Evolutionary conservation across 2,888 invertebrate species (phyloP).

Genomic region (Rhopalosiphum nymphaeae): DNA sequence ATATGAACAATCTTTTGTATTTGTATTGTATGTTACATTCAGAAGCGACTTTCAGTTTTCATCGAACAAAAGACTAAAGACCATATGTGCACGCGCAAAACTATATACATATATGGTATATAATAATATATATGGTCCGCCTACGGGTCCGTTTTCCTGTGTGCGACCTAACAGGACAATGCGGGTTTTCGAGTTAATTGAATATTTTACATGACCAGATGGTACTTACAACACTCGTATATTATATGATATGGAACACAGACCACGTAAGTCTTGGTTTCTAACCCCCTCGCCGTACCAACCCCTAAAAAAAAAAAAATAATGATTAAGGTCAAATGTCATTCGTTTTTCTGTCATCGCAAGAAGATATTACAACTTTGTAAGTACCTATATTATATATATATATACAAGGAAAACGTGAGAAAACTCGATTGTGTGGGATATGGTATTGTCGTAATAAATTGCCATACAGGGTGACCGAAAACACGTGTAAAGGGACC

Average conservation of each 20-base stretch:
- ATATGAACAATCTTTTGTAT: constrained; percentile 5
- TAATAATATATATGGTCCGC: constrained; percentile 14
- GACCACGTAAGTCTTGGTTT: constrained; percentile 3
- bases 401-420: neutral
- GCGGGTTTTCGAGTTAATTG: constrained; percentile 48
- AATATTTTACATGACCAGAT: constrained; percentile 54
- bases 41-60: constrained; percentile 43
- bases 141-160: constrained; percentile 47
- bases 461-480: constrained; percentile 16
- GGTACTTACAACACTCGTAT: neutral
- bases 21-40: neutral
- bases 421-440: constrained; percentile 57
- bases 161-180: constrained; percentile 18
- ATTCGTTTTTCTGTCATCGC: neutral
- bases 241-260: constrained; percentile 5
- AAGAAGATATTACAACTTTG: constrained; percentile 18
- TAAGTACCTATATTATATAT: too few species aligned
- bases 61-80: constrained; percentile 43
- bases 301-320: neutral
- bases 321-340: constrained; percentile 21
- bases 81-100: constrained; percentile 48
- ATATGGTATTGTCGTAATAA: constrained; percentile 23
- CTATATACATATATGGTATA: constrained; percentile 25
- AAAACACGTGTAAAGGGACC: constrained; percentile 56
- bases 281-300: constrained; percentile 2